Evolutionary conservation across 2,888 invertebrate species (phyloP).

Genomic region (Drosophila anceps): DNA sequence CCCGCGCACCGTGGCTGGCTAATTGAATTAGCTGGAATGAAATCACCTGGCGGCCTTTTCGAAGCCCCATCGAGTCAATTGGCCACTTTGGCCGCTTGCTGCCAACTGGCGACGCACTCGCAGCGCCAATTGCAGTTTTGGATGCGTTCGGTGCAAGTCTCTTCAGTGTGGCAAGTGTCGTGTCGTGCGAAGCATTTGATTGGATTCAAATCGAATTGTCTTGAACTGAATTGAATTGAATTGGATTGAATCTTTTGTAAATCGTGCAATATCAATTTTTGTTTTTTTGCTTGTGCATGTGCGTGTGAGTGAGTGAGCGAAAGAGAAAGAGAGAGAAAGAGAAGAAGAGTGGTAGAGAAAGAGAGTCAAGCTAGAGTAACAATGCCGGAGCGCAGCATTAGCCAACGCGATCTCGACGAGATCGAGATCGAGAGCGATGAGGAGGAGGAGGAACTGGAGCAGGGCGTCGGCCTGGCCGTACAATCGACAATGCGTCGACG

Average conservation of each 20-base stretch:
- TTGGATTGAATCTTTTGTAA: constrained; percentile 6
- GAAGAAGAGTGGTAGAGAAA: too few relatives aligned
- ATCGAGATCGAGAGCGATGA: constrained; percentile 84
- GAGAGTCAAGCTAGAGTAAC: background rate
- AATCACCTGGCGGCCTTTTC: constrained; percentile 62
- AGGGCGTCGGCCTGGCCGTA: constrained; percentile 78
- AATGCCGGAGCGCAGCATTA: constrained; percentile 79
- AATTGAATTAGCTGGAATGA: constrained; percentile 55
- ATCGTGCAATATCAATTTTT: background rate
- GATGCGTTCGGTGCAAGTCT: constrained; percentile 79
- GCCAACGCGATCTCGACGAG: constrained; percentile 75
- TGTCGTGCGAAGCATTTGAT: constrained; percentile 7
- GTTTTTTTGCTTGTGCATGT: constrained; percentile 36
- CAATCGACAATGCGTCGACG: constrained; percentile 70
- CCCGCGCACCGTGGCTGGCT: constrained; percentile 3
- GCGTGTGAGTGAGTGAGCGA: background rate
- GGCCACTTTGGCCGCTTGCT: constrained; percentile 40
- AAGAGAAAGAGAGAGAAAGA: too few relatives aligned
- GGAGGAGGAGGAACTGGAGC: constrained; percentile 81
- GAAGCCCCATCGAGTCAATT: constrained; percentile 64
- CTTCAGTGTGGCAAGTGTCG: constrained; percentile 7
- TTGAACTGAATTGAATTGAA: constrained; percentile 9
- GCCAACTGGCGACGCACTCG: constrained; percentile 35
- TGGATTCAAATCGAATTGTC: background rate
- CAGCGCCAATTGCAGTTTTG: constrained; percentile 71